Evolutionary conservation across 2,888 invertebrate species (phyloP).

Genomic region (Coleophora flavipennella): DNA sequence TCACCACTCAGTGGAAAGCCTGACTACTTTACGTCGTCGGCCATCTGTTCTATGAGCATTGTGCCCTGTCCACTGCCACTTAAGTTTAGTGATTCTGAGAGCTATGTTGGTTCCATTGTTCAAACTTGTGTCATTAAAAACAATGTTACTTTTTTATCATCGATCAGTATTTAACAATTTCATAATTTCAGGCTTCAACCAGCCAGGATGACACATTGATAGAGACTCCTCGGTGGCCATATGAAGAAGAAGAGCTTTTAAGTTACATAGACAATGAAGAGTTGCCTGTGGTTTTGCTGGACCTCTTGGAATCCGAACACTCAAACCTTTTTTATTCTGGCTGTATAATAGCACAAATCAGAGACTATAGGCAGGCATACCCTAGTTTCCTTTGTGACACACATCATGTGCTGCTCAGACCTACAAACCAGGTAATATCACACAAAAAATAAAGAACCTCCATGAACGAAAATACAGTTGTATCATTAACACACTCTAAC

Average conservation of each 20-base stretch:
- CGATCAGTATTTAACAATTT: not conserved
- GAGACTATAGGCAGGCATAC: conserved; percentile 89
- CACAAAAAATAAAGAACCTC: no score
- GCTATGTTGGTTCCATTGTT: no score
- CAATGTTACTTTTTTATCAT: no score
- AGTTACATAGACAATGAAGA: conserved; percentile 93
- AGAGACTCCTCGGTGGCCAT: conserved; percentile 87
- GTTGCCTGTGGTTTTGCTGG: conserved; percentile 88
- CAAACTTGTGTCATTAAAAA: no score
- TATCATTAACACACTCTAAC: no score
- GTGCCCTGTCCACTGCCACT: no score
- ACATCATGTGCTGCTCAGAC: conserved; percentile 89
- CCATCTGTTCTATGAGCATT: no score
- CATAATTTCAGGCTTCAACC: conserved; percentile 25
- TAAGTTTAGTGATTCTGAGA: no score
- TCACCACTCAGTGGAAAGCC: no score
- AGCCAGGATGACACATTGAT: conserved; percentile 77
- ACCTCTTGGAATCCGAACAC: conserved; percentile 86
- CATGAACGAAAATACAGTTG: no score
- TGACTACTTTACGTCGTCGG: no score
- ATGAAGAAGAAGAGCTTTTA: conserved; percentile 90
- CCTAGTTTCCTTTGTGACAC: conserved; percentile 84
- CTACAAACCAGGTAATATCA: conserved; percentile 86
- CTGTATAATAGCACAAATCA: conserved; percentile 91
- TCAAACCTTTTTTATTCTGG: conserved; percentile 92